phyloP scores from a whole-genome alignment of 2,113 vertebrate genomes.

The Spea multiplicata region DNA sequence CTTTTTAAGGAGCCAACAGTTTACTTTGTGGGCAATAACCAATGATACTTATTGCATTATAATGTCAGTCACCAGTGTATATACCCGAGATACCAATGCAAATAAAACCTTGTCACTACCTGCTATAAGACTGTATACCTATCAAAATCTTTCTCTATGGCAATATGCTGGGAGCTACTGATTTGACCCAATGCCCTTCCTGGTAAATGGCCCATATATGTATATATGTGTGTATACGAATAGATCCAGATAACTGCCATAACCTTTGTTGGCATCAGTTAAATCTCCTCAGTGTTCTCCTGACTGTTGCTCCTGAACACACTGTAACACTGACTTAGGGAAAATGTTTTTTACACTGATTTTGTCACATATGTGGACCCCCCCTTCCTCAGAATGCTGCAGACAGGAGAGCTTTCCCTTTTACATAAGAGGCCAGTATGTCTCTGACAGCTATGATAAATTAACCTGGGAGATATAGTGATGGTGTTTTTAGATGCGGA shows the following conservation, averaged over 20 bases:
- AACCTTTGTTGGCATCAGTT: background rate
- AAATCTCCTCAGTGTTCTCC: background rate
- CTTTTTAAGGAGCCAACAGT: too few relatives aligned
- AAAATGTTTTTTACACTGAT: background rate
- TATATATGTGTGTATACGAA: too few relatives aligned
- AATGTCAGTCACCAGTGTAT: too few relatives aligned
- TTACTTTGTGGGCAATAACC: too few relatives aligned
- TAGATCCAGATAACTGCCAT: background rate
- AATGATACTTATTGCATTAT: too few relatives aligned
- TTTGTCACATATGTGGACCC: background rate
- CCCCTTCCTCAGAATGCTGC: background rate
- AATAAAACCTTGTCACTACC: too few relatives aligned
- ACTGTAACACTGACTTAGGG: background rate
- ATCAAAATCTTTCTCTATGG: too few relatives aligned
- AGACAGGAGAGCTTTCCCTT: background rate
- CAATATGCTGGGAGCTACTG: too few relatives aligned
- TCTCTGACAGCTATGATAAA: slow-evolving; percentile 21
- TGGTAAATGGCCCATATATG: too few relatives aligned
- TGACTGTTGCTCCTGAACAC: background rate
- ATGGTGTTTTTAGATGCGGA: background rate
- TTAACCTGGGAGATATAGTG: slow-evolving; percentile 20
- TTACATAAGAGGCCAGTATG: background rate
- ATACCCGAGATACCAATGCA: too few relatives aligned
- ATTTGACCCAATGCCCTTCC: too few relatives aligned
- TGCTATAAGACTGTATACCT: too few relatives aligned